Evolutionary conservation across 2,888 invertebrate genomes (phyloP), one percentile per base, ranked within the genome.

Genomic region (Eristalinus aeneus): DNA sequence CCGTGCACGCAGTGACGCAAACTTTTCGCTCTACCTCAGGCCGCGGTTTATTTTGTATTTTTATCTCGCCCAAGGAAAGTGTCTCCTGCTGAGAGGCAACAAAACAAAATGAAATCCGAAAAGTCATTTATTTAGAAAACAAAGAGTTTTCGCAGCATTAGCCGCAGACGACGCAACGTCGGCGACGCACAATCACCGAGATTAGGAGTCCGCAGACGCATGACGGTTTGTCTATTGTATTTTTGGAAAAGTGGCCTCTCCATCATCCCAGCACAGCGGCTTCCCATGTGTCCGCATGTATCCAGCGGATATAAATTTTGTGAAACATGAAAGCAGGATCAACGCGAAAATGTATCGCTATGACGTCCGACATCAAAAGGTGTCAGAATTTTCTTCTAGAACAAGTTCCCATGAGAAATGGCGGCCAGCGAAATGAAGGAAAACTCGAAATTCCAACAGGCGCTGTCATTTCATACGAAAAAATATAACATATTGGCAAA

Each of bases 61-160:
- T 67, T 61, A 60, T 76, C 76, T 69, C 34, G 69, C 73, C 53
- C 32, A 31, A 81, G 69, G 82, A 86, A 81, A 82, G 69, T 86
- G 86, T 86, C 82, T 86, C 86, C 86, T 77, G 86, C 86, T 78
- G 77, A 23, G 86, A 86, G 65, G 46, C 9, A 16, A 56, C 11
- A 80, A 75, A 67, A 3, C 9, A 60, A 69, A 39, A 46, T 27
- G 68, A 56, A 31, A 60, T 16, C 20, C 16, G 16, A 56, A 31
- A 11, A 65, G 27, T 20, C 11, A 54, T 36, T 67, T 56, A 64
- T 36, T 56, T 60, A 64, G 46, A 84, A 53, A 80, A 79, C 53
- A 64, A 5, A 81, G 64, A 69, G 61, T 16, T 69, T 82, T 86
- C 74, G 86, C 86, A 34, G 36, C 60, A 27, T 9, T 67, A 73